Conservation (phyloP, 2,888 invertebrate species). For the Spodoptera exigua region DNA sequence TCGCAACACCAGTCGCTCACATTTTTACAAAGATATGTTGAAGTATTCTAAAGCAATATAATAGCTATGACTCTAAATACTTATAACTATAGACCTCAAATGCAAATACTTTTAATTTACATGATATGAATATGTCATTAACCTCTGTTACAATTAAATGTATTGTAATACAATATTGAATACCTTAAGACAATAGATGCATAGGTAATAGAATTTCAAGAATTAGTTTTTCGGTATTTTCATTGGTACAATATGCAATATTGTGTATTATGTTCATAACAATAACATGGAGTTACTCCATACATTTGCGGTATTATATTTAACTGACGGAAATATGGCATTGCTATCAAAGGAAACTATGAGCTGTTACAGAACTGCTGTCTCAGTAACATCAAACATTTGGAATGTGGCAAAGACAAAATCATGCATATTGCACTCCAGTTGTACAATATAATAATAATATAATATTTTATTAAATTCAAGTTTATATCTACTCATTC, state of each 20-base stretch:
- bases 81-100: conserved; percentile 89
- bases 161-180: conserved; percentile 72
- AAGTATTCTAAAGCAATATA: conserved; percentile 89
- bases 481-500: conserved; percentile 78
- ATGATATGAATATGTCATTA: conserved; percentile 89
- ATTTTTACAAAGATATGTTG: conserved; percentile 87
- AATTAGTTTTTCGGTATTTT: conserved; percentile 51
- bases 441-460: conserved; percentile 66
- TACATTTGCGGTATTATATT: conserved; percentile 19
- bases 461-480: conserved; percentile 72
- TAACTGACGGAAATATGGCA: conserved; percentile 28
- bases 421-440: conserved; percentile 87
- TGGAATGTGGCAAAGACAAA: conserved; percentile 87
- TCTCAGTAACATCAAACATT: conserved; percentile 65
- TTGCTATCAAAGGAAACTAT: conserved; percentile 39
- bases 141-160: conserved; percentile 84
- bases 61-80: conserved; percentile 88
- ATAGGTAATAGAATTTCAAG: conserved; percentile 60
- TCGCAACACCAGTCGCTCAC: conserved; percentile 79
- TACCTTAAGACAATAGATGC: conserved; percentile 76
- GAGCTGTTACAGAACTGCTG: conserved; percentile 35
- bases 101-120: conserved; percentile 89
- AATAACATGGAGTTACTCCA: conserved; percentile 35
- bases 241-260: conserved; percentile 42
- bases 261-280: conserved; percentile 29